Conservation (phyloP, 2,113 vertebrate genomes). For the Brachypteracias leptosomus region DNA sequence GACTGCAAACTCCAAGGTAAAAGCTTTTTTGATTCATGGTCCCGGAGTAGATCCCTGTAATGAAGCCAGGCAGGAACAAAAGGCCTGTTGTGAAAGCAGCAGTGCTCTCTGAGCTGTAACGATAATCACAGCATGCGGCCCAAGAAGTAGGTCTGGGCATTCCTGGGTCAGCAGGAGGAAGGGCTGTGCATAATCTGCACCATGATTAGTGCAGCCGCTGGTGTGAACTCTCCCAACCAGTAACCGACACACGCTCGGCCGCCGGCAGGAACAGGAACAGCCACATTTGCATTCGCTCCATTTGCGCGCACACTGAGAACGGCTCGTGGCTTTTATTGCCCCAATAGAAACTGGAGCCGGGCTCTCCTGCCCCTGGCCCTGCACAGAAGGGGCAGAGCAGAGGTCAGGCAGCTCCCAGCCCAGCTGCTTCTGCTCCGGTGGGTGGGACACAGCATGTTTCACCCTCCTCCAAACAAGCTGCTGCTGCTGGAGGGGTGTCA, state of each 20-base stretch:
- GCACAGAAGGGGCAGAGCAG: background rate
- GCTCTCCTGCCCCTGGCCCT: background rate
- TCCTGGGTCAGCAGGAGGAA: background rate
- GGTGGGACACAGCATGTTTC: rapidly evolving
- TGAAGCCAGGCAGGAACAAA: background rate
- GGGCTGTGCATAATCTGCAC: background rate
- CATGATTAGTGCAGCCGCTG: background rate
- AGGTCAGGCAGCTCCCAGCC: background rate
- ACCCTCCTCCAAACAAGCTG: background rate
- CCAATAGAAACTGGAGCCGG: background rate
- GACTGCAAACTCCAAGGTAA: background rate
- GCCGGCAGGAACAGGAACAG: background rate
- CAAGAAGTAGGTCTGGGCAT: background rate
- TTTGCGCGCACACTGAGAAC: background rate
- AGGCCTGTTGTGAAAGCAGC: background rate
- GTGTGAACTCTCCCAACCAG: background rate
- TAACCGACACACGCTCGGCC: background rate
- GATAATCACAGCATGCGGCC: background rate
- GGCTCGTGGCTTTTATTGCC: background rate
- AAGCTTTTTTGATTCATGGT: background rate
- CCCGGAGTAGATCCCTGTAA: background rate
- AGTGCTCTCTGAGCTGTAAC: background rate
- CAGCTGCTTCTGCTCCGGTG: rapidly evolving
- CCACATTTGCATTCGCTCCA: background rate
- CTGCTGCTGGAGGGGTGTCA: background rate